Evolutionary conservation across 2,888 invertebrate genomes (phyloP).

Genomic region (Archaeoteleia sp.): DNA sequence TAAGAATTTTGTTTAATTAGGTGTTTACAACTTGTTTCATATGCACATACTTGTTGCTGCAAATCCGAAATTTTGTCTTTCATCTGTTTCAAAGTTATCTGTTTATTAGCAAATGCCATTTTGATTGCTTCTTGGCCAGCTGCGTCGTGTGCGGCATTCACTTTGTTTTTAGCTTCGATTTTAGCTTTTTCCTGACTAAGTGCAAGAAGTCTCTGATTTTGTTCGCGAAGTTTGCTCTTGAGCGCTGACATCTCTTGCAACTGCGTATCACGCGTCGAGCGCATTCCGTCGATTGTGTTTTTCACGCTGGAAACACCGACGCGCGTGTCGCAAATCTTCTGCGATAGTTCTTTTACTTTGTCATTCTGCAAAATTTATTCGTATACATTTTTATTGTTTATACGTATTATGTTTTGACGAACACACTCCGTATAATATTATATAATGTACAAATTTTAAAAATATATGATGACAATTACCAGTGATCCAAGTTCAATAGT

Average conservation of each 20-base stretch:
- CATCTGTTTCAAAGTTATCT: conserved; percentile 83
- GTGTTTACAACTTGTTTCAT: too few relatives aligned
- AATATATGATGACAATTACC: conserved; percentile 68
- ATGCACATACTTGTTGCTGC: conserved; percentile 78
- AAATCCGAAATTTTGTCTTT: conserved; percentile 85
- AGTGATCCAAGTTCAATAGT: conserved; percentile 82
- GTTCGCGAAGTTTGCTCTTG: conserved; percentile 88
- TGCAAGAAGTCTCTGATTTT: conserved; percentile 86
- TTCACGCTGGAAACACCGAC: conserved; percentile 93
- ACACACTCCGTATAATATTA: too few relatives aligned
- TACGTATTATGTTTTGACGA: too few relatives aligned
- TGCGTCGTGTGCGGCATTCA: conserved; percentile 75
- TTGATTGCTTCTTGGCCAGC: conserved; percentile 78
- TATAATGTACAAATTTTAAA: conserved; percentile 8
- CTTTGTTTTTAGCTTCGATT: conserved; percentile 83
- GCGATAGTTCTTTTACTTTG: conserved; percentile 86
- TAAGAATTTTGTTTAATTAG: not conserved
- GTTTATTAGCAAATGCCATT: conserved; percentile 81
- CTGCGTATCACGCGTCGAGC: conserved; percentile 91
- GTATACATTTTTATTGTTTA: conserved; percentile 10
- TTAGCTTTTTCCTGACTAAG: conserved; percentile 90
- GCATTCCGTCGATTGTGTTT: conserved; percentile 97
- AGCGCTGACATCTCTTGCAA: conserved; percentile 90
- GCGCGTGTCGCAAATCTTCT: conserved; percentile 88
- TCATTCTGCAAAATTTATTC: conserved; percentile 76